Conservation (phyloP, 1,140 invertebrate genomes). For the Whitmania pigra region DNA sequence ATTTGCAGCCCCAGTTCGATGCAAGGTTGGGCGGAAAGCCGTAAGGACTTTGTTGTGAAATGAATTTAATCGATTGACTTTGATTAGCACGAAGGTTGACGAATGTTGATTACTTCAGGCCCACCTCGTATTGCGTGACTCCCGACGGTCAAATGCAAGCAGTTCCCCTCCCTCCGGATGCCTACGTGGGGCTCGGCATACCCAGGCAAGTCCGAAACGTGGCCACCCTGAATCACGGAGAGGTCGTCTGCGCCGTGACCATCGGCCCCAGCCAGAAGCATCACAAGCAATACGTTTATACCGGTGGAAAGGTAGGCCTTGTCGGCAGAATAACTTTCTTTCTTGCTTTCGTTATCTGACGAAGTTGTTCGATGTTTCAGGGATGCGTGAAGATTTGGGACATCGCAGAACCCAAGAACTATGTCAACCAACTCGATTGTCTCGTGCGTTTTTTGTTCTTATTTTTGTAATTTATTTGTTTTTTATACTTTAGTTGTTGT, state of each 20-base stretch:
- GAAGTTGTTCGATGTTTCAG: constrained; percentile 28
- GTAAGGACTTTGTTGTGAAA: neutral
- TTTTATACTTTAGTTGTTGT: neutral
- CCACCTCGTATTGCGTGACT: constrained; percentile 82
- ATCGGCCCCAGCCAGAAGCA: constrained; percentile 75
- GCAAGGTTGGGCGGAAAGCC: neutral
- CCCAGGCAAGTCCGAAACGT: constrained; percentile 78
- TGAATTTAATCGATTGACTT: too few species aligned
- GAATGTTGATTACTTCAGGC: constrained; percentile 45
- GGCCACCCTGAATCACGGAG: constrained; percentile 81
- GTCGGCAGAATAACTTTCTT: neutral
- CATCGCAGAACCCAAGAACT: constrained; percentile 68
- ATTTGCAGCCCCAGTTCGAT: neutral
- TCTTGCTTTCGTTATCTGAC: neutral
- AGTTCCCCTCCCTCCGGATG: constrained; percentile 88
- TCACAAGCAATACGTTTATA: constrained; percentile 57
- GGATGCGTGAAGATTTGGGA: constrained; percentile 86
- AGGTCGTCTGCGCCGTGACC: constrained; percentile 80
- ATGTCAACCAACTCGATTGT: constrained; percentile 82
- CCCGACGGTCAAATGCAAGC: constrained; percentile 74
- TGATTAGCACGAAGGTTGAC: too few species aligned
- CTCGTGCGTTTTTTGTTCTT: constrained; percentile 50
- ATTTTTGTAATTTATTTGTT: neutral
- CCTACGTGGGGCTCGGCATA: constrained; percentile 76
- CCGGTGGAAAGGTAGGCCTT: constrained; percentile 64